These are phyloP conservation scores for Nothobranchius kuhntae DNA, from an alignment of 2,113 vertebrate genomes.

Conservation along the genomic window DNA sequence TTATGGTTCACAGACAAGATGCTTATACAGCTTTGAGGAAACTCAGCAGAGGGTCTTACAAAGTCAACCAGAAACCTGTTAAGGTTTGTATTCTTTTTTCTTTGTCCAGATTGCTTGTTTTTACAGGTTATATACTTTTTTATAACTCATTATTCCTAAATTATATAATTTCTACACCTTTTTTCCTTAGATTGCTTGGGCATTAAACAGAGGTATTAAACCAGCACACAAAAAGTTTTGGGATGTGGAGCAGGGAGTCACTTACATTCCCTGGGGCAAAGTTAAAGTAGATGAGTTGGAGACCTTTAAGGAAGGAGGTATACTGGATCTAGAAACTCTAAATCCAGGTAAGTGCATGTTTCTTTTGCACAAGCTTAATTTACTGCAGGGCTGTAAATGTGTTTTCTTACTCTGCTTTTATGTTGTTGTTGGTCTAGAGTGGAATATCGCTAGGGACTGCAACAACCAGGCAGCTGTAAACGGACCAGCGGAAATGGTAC, in stretches of 20 bases:
- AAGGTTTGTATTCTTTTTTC: slow-evolving; percentile 79
- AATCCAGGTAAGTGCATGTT: slow-evolving; percentile 84
- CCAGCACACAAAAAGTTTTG: slow-evolving; percentile 94
- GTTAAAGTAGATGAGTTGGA: slow-evolving; percentile 91
- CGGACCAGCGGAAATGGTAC: slow-evolving; percentile 79
- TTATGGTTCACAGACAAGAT: slow-evolving; percentile 96
- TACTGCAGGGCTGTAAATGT: background rate
- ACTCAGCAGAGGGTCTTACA: slow-evolving; percentile 88
- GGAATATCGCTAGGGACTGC: slow-evolving; percentile 85
- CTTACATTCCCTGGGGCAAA: slow-evolving; percentile 95
- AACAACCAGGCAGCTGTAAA: slow-evolving; percentile 79
- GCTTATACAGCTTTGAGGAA: slow-evolving; percentile 92
- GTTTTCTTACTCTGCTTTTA: slow-evolving; percentile 8
- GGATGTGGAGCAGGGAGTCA: slow-evolving; percentile 95
- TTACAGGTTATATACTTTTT: background rate
- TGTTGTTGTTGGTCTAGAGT: slow-evolving; percentile 76
- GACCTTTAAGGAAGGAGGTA: slow-evolving; percentile 91
- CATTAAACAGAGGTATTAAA: slow-evolving; percentile 97
- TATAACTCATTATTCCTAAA: background rate
- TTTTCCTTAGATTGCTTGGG: slow-evolving; percentile 91
- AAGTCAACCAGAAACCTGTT: slow-evolving; percentile 95
- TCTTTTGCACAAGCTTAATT: background rate
- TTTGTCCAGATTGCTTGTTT: background rate
- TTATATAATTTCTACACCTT: background rate
- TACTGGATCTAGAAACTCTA: slow-evolving; percentile 90